Evolutionary conservation across 1,140 invertebrate genomes (phyloP).

Genomic region (Oppia nitens): DNA sequence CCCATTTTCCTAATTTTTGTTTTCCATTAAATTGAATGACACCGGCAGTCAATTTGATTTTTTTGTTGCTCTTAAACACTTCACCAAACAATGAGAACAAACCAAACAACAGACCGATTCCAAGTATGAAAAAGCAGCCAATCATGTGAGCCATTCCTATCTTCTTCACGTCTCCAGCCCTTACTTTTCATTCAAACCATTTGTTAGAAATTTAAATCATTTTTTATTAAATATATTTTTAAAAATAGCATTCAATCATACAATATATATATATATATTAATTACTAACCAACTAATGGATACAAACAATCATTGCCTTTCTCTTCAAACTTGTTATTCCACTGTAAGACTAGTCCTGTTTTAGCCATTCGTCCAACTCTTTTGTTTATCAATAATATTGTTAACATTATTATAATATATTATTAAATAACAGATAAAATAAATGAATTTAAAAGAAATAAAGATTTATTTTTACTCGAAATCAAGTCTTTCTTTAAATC

Average conservation of each 20-base stretch:
- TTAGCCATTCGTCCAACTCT: slow-evolving; percentile 60
- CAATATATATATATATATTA: too few species aligned
- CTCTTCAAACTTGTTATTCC: slow-evolving; percentile 56
- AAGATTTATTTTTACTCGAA: slow-evolving; percentile 33
- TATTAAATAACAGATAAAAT: not conserved
- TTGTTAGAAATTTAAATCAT: too few species aligned
- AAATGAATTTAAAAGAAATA: not conserved
- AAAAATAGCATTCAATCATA: too few species aligned
- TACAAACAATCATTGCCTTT: slow-evolving; percentile 59
- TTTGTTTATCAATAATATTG: too few species aligned
- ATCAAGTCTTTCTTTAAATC: slow-evolving; percentile 25
- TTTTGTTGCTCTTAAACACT: slow-evolving; percentile 5
- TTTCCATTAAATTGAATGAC: not conserved
- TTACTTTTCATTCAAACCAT: too few species aligned
- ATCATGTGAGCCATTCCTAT: slow-evolving; percentile 78
- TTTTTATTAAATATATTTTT: too few species aligned
- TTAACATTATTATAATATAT: too few species aligned
- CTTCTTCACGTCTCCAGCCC: slow-evolving; percentile 47
- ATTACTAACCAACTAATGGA: slow-evolving; percentile 32
- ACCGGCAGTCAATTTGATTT: not conserved
- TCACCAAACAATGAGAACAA: slow-evolving; percentile 14
- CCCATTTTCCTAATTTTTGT: not conserved
- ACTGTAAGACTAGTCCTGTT: slow-evolving; percentile 63
- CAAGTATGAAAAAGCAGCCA: slow-evolving; percentile 63
- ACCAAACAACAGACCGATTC: slow-evolving; percentile 39